Base-by-base conservation (phyloP, 2,113 vertebrate species). In the Paracanthobrama guichenoti region DNA sequence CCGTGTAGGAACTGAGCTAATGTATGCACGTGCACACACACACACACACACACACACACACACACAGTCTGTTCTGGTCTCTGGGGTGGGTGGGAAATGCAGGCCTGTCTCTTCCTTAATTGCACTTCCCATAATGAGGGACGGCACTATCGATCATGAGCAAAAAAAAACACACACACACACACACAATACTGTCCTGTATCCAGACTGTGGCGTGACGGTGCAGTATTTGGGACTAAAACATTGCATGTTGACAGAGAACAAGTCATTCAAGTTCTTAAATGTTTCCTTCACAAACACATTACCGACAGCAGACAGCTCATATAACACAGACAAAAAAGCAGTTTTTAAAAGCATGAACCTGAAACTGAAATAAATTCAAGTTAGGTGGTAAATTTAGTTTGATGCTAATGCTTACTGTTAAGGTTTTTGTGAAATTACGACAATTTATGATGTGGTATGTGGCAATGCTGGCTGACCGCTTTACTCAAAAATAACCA, bases 61-160 rank as follows among this genome's bases (percentile, higher is more conserved):
- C 59, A 73, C 24, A 79, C 6, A n/a, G 31, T 72, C 26, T 35
- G 20, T 22, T 69, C 62, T 59, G 77, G 39, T 72, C 81, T 89
- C 83, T 60, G 14, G 76, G 76, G 86, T 1, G 2, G 44, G 8
- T 24, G 16, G 50, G 83, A 87, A 89, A 78, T 87, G 73, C 82
- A 74, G 71, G 60, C 31, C 77, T 76, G 76, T 84, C 20, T 81
- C 26, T 82, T 81, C 42, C 66, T 64, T 83, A 89, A 85, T 79
- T 75, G 79, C 60, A 55, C 35, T 86, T 86, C 79, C 79, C 2
- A 31, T 85, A 82, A 86, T 67, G 42, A 53, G n/a, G 57, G 66
- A 82, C 46, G 22, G 48, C 39, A n/a, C 39, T 75, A 86, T 83
- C 48, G 80, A 86, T 74, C 66, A 69, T 31, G 73, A 77, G 44